These are phyloP conservation scores for Stratiomys singularior DNA, from an alignment of 2,888 invertebrate species.

Conservation along the genomic window DNA sequence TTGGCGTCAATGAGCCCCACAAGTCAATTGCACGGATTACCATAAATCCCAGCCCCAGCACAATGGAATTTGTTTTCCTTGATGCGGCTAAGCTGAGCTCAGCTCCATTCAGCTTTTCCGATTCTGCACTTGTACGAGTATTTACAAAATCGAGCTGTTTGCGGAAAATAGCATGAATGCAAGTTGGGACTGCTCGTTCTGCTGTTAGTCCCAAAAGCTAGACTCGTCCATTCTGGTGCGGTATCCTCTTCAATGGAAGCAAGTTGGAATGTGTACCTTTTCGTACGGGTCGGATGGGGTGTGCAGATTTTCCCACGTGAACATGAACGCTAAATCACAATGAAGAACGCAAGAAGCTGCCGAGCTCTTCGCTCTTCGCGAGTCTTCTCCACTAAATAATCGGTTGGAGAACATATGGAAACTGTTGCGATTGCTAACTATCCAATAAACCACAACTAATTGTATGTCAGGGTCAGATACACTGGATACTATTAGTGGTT, in stretches of 20 bases:
- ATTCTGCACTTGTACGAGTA: no score
- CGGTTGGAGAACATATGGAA: neutral
- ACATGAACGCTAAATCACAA: constrained; percentile 19
- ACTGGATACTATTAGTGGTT: constrained; percentile 36
- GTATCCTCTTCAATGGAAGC: neutral
- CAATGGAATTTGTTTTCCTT: constrained; percentile 15
- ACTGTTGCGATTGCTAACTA: constrained; percentile 7
- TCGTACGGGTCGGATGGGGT: neutral
- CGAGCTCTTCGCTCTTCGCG: neutral
- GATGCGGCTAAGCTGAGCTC: neutral
- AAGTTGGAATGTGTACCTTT: neutral
- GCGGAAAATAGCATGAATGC: neutral
- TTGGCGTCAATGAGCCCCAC: constrained; percentile 30
- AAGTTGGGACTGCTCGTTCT: constrained; percentile 1
- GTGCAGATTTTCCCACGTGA: constrained; percentile 35
- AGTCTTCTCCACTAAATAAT: neutral
- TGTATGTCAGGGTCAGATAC: constrained; percentile 41
- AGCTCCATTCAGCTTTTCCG: neutral
- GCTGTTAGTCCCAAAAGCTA: neutral
- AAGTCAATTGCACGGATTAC: constrained; percentile 42
- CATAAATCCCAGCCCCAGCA: constrained; percentile 29
- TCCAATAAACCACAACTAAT: constrained; percentile 39
- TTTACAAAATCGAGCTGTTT: neutral
- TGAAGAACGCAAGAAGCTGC: neutral
- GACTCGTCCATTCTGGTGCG: neutral